A percentile compares a stretch with the other conserved stretches of the same genome.
phyloP scores from a whole-genome alignment of 2,113 vertebrate species.

The Phalacrocorax aristotelis region DNA sequence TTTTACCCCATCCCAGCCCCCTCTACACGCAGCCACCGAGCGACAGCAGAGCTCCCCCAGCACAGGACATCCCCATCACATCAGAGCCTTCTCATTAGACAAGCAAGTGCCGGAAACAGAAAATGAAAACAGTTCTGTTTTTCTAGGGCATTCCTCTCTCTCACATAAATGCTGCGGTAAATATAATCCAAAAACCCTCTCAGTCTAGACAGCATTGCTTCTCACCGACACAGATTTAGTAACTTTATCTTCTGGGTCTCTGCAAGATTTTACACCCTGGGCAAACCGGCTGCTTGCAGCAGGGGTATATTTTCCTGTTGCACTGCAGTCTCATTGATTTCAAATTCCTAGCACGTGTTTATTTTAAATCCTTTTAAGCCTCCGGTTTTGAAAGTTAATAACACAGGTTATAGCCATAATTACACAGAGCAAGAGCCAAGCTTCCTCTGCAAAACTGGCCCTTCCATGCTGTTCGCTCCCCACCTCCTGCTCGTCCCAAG shows the following conservation, averaged over 20 bases:
- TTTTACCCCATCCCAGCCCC: background rate
- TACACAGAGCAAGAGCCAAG: background rate
- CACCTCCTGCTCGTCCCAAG: fast-evolving
- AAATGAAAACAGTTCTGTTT: background rate
- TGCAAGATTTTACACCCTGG: background rate
- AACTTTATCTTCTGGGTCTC: conserved; percentile 9
- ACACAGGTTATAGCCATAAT: conserved; percentile 7
- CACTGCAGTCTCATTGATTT: background rate
- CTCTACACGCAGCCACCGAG: fast-evolving
- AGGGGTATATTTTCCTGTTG: background rate
- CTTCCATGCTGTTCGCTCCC: background rate
- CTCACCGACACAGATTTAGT: background rate
- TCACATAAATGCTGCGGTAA: conserved; percentile 10
- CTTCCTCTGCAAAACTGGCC: background rate
- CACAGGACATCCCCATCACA: background rate
- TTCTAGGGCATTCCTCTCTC: conserved; percentile 51
- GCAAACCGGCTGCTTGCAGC: background rate
- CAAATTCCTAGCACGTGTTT: conserved; percentile 1
- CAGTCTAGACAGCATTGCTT: conserved; percentile 11
- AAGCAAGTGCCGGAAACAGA: background rate
- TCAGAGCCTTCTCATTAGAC: background rate
- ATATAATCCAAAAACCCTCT: background rate
- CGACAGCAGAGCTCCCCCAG: background rate
- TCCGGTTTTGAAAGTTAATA: conserved; percentile 50
- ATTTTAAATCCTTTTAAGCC: conserved; percentile 36